These are phyloP conservation scores for Eucera pruinosa DNA, from an alignment of 2,888 invertebrate genomes.

Conservation along the genomic window DNA sequence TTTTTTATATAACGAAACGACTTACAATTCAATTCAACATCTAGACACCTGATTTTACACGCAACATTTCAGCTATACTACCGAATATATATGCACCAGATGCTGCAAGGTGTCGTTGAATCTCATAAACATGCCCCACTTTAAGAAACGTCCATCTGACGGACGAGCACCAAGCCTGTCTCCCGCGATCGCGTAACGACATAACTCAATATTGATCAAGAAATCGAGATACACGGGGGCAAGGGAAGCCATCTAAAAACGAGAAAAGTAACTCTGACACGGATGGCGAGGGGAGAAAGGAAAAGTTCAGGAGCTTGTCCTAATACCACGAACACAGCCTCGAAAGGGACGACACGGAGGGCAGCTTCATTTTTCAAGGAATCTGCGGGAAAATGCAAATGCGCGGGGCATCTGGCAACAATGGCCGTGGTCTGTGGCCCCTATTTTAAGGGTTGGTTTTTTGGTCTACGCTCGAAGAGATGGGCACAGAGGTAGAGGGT, in stretches of 20 bases:
- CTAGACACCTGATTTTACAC: too few relatives aligned
- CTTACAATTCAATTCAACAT: background rate
- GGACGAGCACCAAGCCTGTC: background rate
- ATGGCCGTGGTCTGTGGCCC: constrained; percentile 83
- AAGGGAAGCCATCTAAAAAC: constrained; percentile 30
- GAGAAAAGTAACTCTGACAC: constrained; percentile 32
- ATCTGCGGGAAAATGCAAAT: constrained; percentile 84
- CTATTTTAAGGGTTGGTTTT: constrained; percentile 84
- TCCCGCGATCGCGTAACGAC: constrained; percentile 5
- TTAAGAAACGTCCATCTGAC: background rate
- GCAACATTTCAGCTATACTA: too few relatives aligned
- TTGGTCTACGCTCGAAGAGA: constrained; percentile 68
- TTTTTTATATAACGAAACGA: background rate
- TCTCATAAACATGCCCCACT: background rate
- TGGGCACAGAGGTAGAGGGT: constrained; percentile 36
- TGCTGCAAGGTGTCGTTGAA: background rate
- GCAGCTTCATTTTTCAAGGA: constrained; percentile 83
- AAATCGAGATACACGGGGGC: constrained; percentile 39
- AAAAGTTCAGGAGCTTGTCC: constrained; percentile 64
- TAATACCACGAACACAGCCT: constrained; percentile 66
- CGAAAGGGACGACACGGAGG: constrained; percentile 59
- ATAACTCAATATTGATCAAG: constrained; percentile 51
- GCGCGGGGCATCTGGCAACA: constrained; percentile 84
- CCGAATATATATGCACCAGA: too few relatives aligned
- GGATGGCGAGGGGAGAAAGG: constrained; percentile 1